Evolutionary conservation across 2,113 vertebrate genomes (phyloP).

Genomic region (Podarcis muralis): DNA sequence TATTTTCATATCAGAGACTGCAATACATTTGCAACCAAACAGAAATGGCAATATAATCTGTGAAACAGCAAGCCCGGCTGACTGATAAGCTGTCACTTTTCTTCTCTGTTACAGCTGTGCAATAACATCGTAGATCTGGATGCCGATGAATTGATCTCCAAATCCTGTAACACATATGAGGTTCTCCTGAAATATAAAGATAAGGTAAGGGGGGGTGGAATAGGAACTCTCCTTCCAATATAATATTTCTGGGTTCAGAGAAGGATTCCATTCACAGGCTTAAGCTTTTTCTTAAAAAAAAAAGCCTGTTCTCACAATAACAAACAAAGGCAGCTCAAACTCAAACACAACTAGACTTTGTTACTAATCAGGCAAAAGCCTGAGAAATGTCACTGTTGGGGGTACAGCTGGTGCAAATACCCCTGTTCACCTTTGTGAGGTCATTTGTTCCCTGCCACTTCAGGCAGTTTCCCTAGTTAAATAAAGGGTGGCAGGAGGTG

Average conservation of each 20-base stretch:
- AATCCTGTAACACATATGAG: constrained; percentile 38
- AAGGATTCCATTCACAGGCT: not conserved
- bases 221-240: too few relatives aligned
- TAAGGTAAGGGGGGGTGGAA: not conserved
- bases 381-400: not conserved
- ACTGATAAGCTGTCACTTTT: not conserved
- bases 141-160: constrained; percentile 50
- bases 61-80: too few relatives aligned
- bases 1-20: not conserved
- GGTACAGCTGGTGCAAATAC: not conserved
- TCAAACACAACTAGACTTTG: not conserved
- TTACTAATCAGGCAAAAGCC: not conserved
- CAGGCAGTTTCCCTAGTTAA: too few relatives aligned
- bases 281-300: not conserved
- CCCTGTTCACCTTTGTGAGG: not conserved
- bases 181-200: not conserved
- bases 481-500: not conserved
- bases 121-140: constrained; percentile 65
- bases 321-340: not conserved
- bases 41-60: too few relatives aligned
- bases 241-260: not conserved
- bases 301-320: not conserved
- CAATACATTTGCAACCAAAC: not conserved
- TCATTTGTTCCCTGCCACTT: too few relatives aligned
- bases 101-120: constrained; percentile 54